Base-by-base conservation (phyloP, 2,113 vertebrate genomes). In the Coptodon bakossiorum region DNA sequence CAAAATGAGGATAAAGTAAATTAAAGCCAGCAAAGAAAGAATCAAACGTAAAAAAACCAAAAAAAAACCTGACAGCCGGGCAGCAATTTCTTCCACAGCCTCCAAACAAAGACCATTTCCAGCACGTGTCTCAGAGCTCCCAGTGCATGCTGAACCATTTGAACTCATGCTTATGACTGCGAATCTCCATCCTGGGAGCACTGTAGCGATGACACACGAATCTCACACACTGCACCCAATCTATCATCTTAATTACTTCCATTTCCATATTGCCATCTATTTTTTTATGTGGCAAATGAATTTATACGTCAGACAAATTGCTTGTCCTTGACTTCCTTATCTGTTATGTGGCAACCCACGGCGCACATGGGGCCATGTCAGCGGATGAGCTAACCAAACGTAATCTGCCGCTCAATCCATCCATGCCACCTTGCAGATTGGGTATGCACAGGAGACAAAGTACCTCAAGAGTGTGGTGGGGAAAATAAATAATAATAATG, bases 171-270 rank as follows among this genome's bases (percentile, higher is more conserved):
- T 91, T 86, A 86, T 53, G 86, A 56, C 87, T 82, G 87, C 36
- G 48, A 83, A 85, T 84, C 87, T 89, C 83, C 89, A 82, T 93
- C 91, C 84, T 54, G 85, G 71, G 89, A 91, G 92, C 91, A 45
- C 54, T 82, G 89, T 36, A 85, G 88, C 90, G 81, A 83, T 86
- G 89, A 93, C 93, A 93, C 92, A 82, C 53, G 50, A 92, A 91
- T 89, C 91, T 93, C 91, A 82, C 57, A 80, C 50, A 81, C 88
- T 89, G 88, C 88, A 90, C 90, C 90, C 93, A 93, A 97, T 96
- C 94, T 93, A 95, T 97, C 96, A 97, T 94, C 92, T 92, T 96
- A 96, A 97, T 96, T 95, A 93, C 93, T 94, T 94, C 86, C 93
- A 94, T 93, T 95, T 96, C 91, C 92, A 94, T 92, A 94, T 87